Evolutionary conservation across 1,140 invertebrate genomes (phyloP).

Genomic region (Eumaeus atala): DNA sequence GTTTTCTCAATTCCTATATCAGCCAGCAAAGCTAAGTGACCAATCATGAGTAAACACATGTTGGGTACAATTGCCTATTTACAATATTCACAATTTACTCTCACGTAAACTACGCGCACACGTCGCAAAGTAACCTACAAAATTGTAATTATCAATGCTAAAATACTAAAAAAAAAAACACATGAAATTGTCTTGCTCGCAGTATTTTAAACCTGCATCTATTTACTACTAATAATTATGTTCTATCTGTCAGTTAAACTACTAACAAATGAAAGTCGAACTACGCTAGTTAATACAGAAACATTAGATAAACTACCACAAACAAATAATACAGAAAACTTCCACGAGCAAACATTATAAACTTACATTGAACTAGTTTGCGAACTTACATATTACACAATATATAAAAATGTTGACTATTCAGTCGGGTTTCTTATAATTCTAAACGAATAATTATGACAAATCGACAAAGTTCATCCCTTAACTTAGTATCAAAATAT

Average conservation of each 20-base stretch:
- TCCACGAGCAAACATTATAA: constrained; percentile 5
- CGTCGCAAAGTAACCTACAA: constrained; percentile 15
- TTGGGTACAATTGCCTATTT: constrained; percentile 39
- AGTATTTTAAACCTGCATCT: no score
- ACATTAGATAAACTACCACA: constrained; percentile 3
- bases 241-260: no score
- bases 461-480: constrained; percentile 9
- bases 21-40: constrained; percentile 45
- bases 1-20: constrained; percentile 67
- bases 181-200: no score
- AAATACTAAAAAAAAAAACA: neutral
- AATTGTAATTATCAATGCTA: constrained; percentile 3
- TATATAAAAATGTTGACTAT: constrained; percentile 68
- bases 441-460: constrained; percentile 33
- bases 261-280: no score
- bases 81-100: constrained; percentile 36
- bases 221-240: no score
- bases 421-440: constrained; percentile 65
- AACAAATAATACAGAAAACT: constrained; percentile 6
- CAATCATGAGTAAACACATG: constrained; percentile 28
- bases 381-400: constrained; percentile 46
- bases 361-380: constrained; percentile 34
- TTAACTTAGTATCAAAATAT: constrained; percentile 8
- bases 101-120: constrained; percentile 6
- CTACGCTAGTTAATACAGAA: no score